Evolutionary conservation across 1,140 invertebrate genomes (phyloP).

Genomic region (Apolygus lucorum): DNA sequence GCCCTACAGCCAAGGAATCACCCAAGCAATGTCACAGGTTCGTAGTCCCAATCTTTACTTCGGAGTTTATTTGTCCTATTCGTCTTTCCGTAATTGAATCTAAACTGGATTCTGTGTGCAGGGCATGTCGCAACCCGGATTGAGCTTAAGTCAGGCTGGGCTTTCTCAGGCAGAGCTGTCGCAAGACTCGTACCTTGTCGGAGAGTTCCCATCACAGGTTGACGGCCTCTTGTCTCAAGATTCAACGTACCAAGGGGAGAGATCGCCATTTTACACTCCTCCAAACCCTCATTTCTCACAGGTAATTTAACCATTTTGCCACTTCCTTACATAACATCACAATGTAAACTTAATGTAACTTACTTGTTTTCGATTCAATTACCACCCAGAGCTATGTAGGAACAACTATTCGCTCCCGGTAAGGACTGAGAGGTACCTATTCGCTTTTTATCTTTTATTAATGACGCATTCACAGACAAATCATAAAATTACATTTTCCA

Average conservation of each 20-base stretch:
- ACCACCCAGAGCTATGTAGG: too few relatives aligned
- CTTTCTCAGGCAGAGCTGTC: conserved; percentile 72
- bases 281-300: conserved; percentile 42
- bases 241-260: conserved; percentile 80
- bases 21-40: conserved; percentile 45
- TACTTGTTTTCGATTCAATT: neutral
- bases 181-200: conserved; percentile 75
- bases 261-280: conserved; percentile 55
- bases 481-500: neutral
- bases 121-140: conserved; percentile 60
- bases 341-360: neutral
- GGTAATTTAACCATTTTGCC: neutral
- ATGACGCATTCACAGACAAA: neutral
- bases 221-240: conserved; percentile 91
- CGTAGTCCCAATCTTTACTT: too few relatives aligned
- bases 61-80: too few relatives aligned
- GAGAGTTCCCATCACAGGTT: conserved; percentile 87
- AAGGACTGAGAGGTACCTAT: neutral
- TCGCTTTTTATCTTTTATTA: too few relatives aligned
- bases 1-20: conserved; percentile 49
- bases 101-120: too few relatives aligned
- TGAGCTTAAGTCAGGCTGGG: conserved; percentile 55
- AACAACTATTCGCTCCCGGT: neutral
- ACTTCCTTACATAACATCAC: neutral
- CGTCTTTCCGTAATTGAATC: too few relatives aligned